Evolutionary conservation across 2,888 invertebrate genomes (phyloP), one percentile per base, ranked within the genome.

Genomic region (Drosophila algonquin): DNA sequence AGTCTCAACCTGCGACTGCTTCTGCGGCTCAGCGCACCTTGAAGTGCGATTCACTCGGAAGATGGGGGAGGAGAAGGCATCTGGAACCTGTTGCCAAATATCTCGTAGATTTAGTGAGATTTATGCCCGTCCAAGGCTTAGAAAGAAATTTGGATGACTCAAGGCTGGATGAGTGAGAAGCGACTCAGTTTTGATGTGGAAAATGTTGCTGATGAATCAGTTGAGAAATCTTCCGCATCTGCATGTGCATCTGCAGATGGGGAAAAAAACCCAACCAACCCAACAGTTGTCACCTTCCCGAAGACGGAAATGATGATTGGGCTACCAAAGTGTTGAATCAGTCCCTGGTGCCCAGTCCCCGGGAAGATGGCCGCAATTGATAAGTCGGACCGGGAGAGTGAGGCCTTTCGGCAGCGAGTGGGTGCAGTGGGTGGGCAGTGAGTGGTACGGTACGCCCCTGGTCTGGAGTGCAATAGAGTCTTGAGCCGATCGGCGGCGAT

Each of bases 31-130:
- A 59, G 51, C 81, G 79, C 84, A 81, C 78, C 87, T 88, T 72
- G 50, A 70, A 59, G 54, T 62, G 52, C 30, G 30, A 44, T 35
- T 65, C 51, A 14, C 21, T 35, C 40, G 32, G 50, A 45, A 21
- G 21, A 21, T 21, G 18, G 44, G 27, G 50, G 52, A 46, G 68
- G 27, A 46, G 24, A 24, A 24, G 24, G 24, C 24, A 24, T 24
- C 72, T 72, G 79, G 73, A 87, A 82, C 79, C 88, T 82, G 87
- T 80, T 83, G 81, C 88, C 88, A 86, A 88, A 88, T 86, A 69
- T 65, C 58, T 70, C 16, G 56, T 68, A 55, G 73, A 78, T 69
- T 68, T 52, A 70, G 54, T 40, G 40, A 48, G 76, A 54, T 73
- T 69, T 57, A 57, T 46, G 45, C 35, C 24, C 24, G 14, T 7